Base-by-base conservation (phyloP, 2,888 invertebrate genomes). In the Ernsta delagoae region DNA sequence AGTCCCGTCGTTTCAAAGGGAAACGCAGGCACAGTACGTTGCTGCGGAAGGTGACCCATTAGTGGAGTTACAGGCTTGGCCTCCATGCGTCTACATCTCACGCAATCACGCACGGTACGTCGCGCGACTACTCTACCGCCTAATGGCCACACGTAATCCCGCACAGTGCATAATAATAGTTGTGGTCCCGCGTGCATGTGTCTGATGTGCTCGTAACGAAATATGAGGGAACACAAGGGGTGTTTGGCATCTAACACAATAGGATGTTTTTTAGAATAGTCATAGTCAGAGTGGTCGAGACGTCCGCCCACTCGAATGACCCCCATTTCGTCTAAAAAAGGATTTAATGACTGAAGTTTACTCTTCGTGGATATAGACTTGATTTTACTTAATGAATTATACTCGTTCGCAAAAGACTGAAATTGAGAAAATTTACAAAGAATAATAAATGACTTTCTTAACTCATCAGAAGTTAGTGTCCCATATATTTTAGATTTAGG, bases 121-220 rank as follows among this genome's bases (percentile, higher is more conserved):
- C 71, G 65, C 0, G 69, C 72, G 34, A 72, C 57, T 34, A 59
- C 36, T 4, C 70, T 68, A 56, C 69, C 72, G 12, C 59, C 59
- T 12, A 72, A 9, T 12, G 70, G 69, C 72, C 70, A 72, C 11
- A 69, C 60, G 50, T 56, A 50, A 34, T 68, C 66, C 12, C 70
- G 67, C 12, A 72, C 48, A n/a, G 65, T 50, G 41, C 65, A 60
- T 45, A 73, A 36, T 39, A 73, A 45, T 1, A 70, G 60, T 48
- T 73, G 73, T 7, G 73, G 73, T 3, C 72, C 71, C n/a, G 67
- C 64, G 53, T 71, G 68, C 53, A 73, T 50, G 3, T 59, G 69
- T 48, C 9, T 45, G 4, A 45, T 5, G 12, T 68, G 68, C 16
- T 68, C 68, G n/a, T 62, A 48, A 6, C 12, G 43, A 57, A 68